phyloP scores from a whole-genome alignment of 1,140 invertebrate species.

The Lysiphlebus fabarum region DNA sequence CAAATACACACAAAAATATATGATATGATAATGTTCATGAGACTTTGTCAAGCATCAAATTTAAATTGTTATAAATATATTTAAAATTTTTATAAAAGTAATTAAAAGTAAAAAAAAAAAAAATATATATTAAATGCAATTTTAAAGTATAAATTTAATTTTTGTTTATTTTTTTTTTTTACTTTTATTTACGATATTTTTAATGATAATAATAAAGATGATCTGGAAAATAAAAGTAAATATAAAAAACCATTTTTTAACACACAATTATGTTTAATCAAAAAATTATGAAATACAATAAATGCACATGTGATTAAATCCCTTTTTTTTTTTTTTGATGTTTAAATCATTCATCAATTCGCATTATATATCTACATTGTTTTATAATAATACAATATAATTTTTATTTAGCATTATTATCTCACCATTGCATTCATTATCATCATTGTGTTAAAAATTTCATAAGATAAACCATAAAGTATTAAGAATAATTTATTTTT shows the following conservation, averaged over 20 bases:
- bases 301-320: conserved; percentile 56
- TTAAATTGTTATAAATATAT: too few relatives aligned
- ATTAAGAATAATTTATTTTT: conserved; percentile 38
- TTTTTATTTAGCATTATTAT: conserved; percentile 18
- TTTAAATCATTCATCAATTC: conserved; percentile 40
- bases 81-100: too few relatives aligned
- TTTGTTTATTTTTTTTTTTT: neutral
- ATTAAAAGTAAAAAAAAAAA: too few relatives aligned
- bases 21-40: too few relatives aligned
- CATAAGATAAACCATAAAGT: conserved; percentile 42
- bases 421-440: neutral
- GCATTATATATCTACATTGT: conserved; percentile 45
- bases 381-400: conserved; percentile 41
- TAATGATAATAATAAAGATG: conserved; percentile 22
- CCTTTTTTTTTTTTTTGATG: conserved; percentile 38
- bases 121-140: too few relatives aligned
- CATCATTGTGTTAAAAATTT: conserved; percentile 34
- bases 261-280: conserved; percentile 56
- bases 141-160: too few relatives aligned
- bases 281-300: conserved; percentile 58
- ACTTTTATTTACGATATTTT: neutral
- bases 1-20: too few relatives aligned
- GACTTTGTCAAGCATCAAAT: too few relatives aligned
- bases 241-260: conserved; percentile 37
- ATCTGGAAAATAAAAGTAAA: conserved; percentile 30